A percentile compares a stretch with the other conserved stretches of the same genome.
phyloP scores from a whole-genome alignment of 2,888 invertebrate species.

The Platycheirus albimanus region DNA sequence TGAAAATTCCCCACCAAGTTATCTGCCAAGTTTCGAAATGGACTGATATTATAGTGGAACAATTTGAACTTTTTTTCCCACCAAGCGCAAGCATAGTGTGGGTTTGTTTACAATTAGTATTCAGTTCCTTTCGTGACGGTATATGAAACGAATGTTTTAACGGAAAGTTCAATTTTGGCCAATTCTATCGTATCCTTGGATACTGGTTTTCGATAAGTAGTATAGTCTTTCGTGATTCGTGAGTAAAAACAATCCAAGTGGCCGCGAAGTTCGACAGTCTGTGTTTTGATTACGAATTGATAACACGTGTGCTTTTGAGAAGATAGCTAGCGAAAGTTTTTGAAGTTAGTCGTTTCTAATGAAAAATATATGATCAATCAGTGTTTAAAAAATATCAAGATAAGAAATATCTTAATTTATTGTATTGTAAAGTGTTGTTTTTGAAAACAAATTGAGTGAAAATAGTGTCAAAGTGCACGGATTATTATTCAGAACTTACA shows the following conservation, averaged over 20 bases:
- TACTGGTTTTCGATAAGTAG: conserved; percentile 4
- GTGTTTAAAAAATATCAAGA: not conserved
- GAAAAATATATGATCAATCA: no score
- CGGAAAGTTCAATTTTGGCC: conserved; percentile 17
- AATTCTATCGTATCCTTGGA: not conserved
- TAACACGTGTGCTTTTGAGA: conserved; percentile 59
- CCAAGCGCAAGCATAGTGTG: conserved; percentile 26
- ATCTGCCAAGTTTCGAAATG: conserved; percentile 60
- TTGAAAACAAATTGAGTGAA: conserved; percentile 7
- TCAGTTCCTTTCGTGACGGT: conserved; percentile 67
- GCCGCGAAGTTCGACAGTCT: conserved; percentile 46
- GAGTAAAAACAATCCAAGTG: conserved; percentile 39
- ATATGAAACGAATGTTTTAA: conserved; percentile 46
- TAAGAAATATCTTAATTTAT: not conserved
- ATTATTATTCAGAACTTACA: not conserved
- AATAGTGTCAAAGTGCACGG: conserved; percentile 4
- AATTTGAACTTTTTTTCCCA: conserved; percentile 7
- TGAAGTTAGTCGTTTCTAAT: not conserved
- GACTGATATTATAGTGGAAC: not conserved
- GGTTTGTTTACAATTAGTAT: conserved; percentile 68
- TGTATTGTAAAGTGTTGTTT: no score
- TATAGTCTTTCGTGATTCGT: no score
- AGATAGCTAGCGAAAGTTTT: conserved; percentile 3
- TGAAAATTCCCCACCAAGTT: conserved; percentile 58
- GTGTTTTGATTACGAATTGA: conserved; percentile 67